phyloP scores from a whole-genome alignment of 2,888 invertebrate genomes.

The Aphidoletes aphidimyza region DNA sequence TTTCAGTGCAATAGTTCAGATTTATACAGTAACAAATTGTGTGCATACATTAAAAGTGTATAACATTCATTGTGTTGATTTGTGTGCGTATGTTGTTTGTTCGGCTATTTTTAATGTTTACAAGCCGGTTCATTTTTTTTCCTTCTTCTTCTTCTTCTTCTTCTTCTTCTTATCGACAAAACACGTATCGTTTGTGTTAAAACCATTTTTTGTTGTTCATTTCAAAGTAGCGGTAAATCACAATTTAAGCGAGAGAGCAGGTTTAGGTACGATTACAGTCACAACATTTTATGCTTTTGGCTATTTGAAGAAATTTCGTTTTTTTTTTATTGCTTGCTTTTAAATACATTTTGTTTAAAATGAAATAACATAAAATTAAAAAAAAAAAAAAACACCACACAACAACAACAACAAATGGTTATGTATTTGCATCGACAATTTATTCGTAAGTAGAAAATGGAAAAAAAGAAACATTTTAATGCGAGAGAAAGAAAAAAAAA shows the following conservation, averaged over 20 bases:
- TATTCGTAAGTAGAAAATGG: too few relatives aligned
- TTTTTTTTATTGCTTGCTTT: neutral
- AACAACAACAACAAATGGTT: too few relatives aligned
- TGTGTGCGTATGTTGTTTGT: neutral
- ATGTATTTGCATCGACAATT: too few relatives aligned
- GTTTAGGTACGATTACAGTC: neutral
- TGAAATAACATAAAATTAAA: neutral
- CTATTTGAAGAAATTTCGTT: neutral
- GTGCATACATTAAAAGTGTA: neutral
- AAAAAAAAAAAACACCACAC: neutral
- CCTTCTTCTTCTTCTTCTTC: too few relatives aligned
- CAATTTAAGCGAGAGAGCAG: neutral
- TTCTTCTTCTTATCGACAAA: neutral
- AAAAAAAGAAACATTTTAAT: neutral
- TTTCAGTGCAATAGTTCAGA: neutral
- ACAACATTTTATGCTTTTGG: neutral
- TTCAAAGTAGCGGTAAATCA: conserved; percentile 25
- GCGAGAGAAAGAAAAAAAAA: neutral
- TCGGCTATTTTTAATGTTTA: neutral
- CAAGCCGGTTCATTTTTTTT: neutral
- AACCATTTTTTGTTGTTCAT: too few relatives aligned
- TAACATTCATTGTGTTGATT: neutral
- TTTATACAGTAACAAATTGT: neutral
- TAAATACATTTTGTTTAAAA: neutral
- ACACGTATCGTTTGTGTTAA: neutral